Percentiles rank a stretch among this genome's conserved stretches.
phyloP scores from a whole-genome alignment of 2,113 vertebrate species.

The Mirza zaza region DNA sequence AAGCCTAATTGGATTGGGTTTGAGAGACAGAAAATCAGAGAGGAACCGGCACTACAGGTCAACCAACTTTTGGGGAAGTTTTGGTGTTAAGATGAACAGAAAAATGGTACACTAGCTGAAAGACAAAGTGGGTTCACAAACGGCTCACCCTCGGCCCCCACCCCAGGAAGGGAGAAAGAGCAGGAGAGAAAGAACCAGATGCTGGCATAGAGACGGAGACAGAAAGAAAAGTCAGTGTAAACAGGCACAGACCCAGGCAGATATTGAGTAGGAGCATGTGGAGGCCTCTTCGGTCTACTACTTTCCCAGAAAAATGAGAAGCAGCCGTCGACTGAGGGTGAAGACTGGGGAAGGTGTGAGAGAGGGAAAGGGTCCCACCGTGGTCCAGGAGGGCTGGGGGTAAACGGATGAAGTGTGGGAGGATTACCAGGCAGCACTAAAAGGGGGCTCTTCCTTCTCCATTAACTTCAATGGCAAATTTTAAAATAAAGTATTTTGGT shows the following conservation, averaged over 20 bases:
- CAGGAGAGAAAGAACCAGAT: not conserved
- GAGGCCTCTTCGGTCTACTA: not conserved
- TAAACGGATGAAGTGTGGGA: no score
- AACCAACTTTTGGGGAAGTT: not conserved
- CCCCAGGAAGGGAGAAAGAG: not conserved
- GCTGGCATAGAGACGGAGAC: no score
- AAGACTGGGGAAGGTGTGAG: not conserved
- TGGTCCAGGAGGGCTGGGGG: not conserved
- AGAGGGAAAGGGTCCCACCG: not conserved
- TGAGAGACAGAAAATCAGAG: not conserved
- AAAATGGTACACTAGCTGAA: not conserved
- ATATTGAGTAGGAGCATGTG: fast-evolving
- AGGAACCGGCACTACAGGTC: not conserved
- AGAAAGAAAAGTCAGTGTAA: not conserved
- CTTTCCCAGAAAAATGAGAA: not conserved
- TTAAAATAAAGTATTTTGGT: not conserved
- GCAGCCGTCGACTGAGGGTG: no score
- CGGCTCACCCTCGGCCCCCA: not conserved
- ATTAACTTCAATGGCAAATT: not conserved
- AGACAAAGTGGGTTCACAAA: not conserved
- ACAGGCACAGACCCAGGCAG: not conserved
- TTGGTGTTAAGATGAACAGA: not conserved
- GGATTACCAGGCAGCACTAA: not conserved
- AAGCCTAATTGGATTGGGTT: not conserved
- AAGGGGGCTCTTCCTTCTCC: not conserved